Evolutionary conservation across 2,888 invertebrate species (phyloP).

Genomic region (Dasysyrphus tricinctus): DNA sequence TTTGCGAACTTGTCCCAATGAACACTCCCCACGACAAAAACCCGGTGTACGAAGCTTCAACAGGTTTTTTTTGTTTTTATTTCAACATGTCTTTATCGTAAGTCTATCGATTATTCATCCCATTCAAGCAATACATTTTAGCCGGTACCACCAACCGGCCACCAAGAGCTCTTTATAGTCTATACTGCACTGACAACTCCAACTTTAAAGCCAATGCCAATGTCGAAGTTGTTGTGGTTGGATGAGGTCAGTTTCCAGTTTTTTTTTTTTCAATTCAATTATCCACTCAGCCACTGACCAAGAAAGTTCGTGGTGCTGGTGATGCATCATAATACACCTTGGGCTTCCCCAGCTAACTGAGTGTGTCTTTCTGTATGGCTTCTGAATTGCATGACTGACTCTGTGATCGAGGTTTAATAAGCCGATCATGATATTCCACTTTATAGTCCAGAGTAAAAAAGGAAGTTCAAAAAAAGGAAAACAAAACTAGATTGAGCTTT

Average conservation of each 20-base stretch:
- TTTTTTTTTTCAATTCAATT: conserved; percentile 54
- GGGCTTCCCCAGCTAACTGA: not conserved
- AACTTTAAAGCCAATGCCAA: conserved; percentile 26
- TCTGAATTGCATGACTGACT: conserved; percentile 18
- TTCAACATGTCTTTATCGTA: not conserved
- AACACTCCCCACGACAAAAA: not conserved
- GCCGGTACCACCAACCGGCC: not conserved
- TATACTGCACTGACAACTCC: too few species aligned
- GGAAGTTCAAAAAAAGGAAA: not conserved
- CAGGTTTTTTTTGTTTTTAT: conserved; percentile 1
- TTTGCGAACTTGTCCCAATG: conserved; percentile 9
- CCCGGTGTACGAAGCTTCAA: not conserved
- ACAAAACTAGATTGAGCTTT: not conserved
- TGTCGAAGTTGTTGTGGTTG: conserved; percentile 50
- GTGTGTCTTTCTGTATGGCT: conserved; percentile 3
- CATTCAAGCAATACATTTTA: conserved; percentile 6
- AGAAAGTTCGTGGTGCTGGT: conserved; percentile 51
- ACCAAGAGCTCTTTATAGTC: not conserved
- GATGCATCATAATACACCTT: conserved; percentile 8
- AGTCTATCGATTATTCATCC: conserved; percentile 17
- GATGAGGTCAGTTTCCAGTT: conserved; percentile 59
- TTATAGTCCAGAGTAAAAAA: not conserved
- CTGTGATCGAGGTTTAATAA: conserved; percentile 1
- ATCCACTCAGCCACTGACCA: conserved; percentile 25
- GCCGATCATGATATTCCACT: not conserved